Conservation (phyloP, 2,888 invertebrate genomes). For the Drosophila hamatofila region DNA sequence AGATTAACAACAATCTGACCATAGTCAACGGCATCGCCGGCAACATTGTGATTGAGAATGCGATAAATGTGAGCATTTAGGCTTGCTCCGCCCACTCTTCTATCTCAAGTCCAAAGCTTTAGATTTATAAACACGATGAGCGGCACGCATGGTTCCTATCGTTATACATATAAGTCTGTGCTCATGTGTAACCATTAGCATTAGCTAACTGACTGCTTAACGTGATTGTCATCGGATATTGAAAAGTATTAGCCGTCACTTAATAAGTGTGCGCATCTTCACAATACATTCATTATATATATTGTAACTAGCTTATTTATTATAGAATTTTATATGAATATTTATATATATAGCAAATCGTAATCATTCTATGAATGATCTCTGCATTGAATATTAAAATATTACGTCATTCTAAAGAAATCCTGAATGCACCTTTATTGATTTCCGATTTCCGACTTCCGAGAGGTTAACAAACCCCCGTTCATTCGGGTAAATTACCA, state of each 20-base stretch:
- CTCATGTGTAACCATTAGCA: too few species aligned
- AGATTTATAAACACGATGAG: constrained; percentile 17
- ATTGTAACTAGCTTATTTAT: constrained; percentile 31
- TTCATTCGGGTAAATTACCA: constrained; percentile 23
- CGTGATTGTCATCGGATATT: constrained; percentile 39
- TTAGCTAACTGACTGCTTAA: constrained; percentile 53
- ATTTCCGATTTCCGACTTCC: background rate
- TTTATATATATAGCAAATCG: constrained; percentile 16
- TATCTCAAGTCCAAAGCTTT: constrained; percentile 42
- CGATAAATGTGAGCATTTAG: constrained; percentile 79
- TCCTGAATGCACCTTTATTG: too few species aligned
- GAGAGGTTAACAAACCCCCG: constrained; percentile 31
- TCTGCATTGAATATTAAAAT: constrained; percentile 22
- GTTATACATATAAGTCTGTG: constrained; percentile 40
- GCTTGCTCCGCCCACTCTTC: constrained; percentile 3
- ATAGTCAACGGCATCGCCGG: constrained; percentile 75
- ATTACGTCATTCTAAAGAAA: constrained; percentile 8
- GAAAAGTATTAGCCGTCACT: constrained; percentile 57
- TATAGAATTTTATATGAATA: constrained; percentile 13
- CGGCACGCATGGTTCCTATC: constrained; percentile 61
- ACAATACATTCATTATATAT: constrained; percentile 17
- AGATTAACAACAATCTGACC: constrained; percentile 73
- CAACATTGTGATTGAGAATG: constrained; percentile 80
- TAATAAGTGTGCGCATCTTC: constrained; percentile 28
- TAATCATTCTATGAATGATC: constrained; percentile 50